Percentiles rank a stretch among this genome's conserved stretches.
Conservation (phyloP, 2,888 invertebrate genomes). For the Cantharis rustica region DNA sequence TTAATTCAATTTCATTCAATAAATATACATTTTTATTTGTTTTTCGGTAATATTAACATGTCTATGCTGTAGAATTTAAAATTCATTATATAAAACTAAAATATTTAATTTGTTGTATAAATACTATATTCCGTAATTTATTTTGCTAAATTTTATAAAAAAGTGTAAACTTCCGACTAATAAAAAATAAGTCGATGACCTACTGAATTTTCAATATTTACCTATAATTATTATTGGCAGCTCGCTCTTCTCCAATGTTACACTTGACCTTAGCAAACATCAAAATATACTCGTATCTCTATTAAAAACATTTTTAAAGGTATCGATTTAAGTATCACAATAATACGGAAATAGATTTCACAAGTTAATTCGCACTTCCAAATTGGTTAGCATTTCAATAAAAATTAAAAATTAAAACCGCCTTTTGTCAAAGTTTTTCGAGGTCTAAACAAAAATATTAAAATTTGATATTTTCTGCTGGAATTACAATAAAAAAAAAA, state of each 20-base stretch:
- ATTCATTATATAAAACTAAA: not conserved
- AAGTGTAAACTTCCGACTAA: not conserved
- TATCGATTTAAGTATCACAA: not conserved
- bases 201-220: not conserved
- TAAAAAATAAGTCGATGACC: not conserved
- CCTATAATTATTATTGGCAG: not conserved
- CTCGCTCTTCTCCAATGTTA: not conserved
- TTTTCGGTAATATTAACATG: not conserved
- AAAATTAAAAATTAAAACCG: not conserved
- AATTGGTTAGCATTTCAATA: not conserved
- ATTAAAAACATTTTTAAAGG: not conserved
- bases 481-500: too few relatives aligned
- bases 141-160: not conserved
- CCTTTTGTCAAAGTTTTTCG: not conserved
- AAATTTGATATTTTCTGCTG: not conserved
- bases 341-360: not conserved
- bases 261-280: not conserved
- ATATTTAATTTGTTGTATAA: not conserved
- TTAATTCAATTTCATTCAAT: not conserved
- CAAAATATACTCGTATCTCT: not conserved
- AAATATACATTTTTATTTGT: not conserved
- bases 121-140: not conserved
- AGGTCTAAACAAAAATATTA: not conserved
- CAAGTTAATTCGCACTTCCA: not conserved
- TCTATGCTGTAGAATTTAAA: not conserved